Conservation (phyloP, 53 echinoderm and acorn worm genomes). For the Echinarachnius parma region DNA sequence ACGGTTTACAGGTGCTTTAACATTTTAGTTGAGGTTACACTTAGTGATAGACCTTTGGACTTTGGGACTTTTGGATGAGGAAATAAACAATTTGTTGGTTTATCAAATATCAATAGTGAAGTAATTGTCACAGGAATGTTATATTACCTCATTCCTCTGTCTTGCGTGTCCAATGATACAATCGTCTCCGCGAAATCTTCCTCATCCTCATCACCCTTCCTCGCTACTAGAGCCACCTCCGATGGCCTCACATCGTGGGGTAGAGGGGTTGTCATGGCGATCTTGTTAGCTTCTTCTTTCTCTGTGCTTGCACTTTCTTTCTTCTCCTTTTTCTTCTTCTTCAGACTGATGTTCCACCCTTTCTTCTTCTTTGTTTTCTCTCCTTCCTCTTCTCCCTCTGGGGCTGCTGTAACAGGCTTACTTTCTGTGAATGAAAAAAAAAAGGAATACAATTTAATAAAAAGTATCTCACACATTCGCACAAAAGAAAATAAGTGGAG, state of each 20-base stretch:
- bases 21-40: no score
- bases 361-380: slow-evolving; percentile 39
- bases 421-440: no score
- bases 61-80: no score
- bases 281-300: slow-evolving; percentile 1
- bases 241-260: slow-evolving; percentile 9
- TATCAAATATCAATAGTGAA: no score
- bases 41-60: no score
- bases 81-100: no score
- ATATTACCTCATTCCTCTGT: slow-evolving; percentile 9
- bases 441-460: no score
- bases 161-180: slow-evolving; percentile 12
- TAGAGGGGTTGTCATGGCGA: slow-evolving; percentile 27
- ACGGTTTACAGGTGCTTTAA: no score
- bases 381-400: background rate
- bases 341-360: slow-evolving; percentile 39
- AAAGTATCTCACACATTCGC: no score
- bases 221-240: slow-evolving; percentile 10
- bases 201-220: slow-evolving; percentile 1
- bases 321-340: slow-evolving; percentile 35
- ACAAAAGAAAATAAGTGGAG: no score
- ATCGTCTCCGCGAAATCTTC: slow-evolving; percentile 7
- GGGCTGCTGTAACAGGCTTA: no score
- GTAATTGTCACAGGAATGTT: background rate
- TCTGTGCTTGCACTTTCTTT: slow-evolving; percentile 10